phyloP scores from a whole-genome alignment of 2,113 vertebrate genomes.

The Pseudorhombus dupliciocellatus region DNA sequence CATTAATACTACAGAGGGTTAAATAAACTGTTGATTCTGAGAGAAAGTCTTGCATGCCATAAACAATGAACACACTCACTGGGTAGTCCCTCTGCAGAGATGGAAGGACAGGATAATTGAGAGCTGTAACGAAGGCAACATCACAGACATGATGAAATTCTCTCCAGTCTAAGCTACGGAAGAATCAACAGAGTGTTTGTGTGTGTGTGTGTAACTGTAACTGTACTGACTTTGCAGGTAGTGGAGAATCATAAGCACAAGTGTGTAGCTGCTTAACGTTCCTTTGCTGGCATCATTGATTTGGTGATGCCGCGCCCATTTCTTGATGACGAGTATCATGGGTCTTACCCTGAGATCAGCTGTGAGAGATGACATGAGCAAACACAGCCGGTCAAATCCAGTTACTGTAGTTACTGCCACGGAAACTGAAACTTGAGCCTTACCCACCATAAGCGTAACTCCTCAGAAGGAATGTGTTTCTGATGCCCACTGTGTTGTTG shows the following conservation, averaged over 20 bases:
- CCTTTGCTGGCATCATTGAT: slow-evolving; percentile 98
- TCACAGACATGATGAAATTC: slow-evolving; percentile 14
- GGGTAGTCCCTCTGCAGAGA: slow-evolving; percentile 93
- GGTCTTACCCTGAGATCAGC: slow-evolving; percentile 93
- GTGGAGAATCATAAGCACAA: slow-evolving; percentile 96
- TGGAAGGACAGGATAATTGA: slow-evolving; percentile 91
- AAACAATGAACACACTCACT: slow-evolving; percentile 81
- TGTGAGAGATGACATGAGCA: slow-evolving; percentile 67
- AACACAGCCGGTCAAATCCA: slow-evolving; percentile 12
- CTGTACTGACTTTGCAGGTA: slow-evolving; percentile 96
- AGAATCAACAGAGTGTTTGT: background rate
- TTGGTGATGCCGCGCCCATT: slow-evolving; percentile 89
- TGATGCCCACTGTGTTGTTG: slow-evolving; percentile 97
- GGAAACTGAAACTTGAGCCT: background rate
- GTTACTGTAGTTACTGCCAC: background rate
- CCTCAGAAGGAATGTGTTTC: slow-evolving; percentile 98
- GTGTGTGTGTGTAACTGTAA: background rate
- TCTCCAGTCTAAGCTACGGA: background rate
- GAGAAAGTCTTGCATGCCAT: background rate
- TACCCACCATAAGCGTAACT: slow-evolving; percentile 92
- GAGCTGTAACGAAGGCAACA: slow-evolving; percentile 80
- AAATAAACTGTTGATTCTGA: background rate
- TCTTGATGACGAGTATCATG: slow-evolving; percentile 92
- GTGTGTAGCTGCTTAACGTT: slow-evolving; percentile 95
- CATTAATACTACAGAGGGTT: too few relatives aligned